Percentiles rank a stretch among this genome's conserved stretches.
These are phyloP conservation scores for Calvadosia cruxmelitensis DNA, from an alignment of 30 jellyfish, hydroid and myxozoan genomes.

Conservation along the genomic window DNA sequence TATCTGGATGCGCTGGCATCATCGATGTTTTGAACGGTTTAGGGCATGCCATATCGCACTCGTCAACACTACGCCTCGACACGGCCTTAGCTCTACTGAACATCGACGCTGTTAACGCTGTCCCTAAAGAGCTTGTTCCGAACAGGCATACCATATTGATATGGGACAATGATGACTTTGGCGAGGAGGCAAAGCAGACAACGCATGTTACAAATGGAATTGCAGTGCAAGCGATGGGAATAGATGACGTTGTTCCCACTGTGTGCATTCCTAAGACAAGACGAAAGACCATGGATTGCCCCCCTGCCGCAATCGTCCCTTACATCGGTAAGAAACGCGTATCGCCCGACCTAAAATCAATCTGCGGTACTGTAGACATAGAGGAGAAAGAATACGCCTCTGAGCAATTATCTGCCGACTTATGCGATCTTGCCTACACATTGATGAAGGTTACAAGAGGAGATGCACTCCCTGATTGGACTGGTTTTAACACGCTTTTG, in stretches of 20 bases:
- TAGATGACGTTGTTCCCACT: too few species aligned
- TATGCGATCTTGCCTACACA: neutral
- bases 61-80: constrained; percentile 15
- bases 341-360: too few species aligned
- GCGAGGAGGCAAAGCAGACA: constrained; percentile 32
- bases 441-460: neutral
- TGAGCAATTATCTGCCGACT: too few species aligned
- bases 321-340: too few species aligned
- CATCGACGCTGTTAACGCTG: neutral
- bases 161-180: constrained; percentile 32
- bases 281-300: too few species aligned
- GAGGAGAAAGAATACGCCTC: too few species aligned
- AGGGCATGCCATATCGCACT: constrained; percentile 37
- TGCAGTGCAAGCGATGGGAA: too few species aligned
- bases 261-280: too few species aligned
- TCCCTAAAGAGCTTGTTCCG: too few species aligned
- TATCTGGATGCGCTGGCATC: constrained; percentile 26
- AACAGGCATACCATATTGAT: constrained; percentile 14
- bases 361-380: too few species aligned
- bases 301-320: too few species aligned
- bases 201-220: constrained; percentile 52
- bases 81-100: constrained; percentile 27
- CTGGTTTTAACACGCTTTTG: neutral
- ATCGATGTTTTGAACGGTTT: constrained; percentile 20
- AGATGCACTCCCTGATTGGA: constrained; percentile 17